Evolutionary conservation across 1,140 invertebrate genomes (phyloP).

Genomic region (Metopolophium dirhodum): DNA sequence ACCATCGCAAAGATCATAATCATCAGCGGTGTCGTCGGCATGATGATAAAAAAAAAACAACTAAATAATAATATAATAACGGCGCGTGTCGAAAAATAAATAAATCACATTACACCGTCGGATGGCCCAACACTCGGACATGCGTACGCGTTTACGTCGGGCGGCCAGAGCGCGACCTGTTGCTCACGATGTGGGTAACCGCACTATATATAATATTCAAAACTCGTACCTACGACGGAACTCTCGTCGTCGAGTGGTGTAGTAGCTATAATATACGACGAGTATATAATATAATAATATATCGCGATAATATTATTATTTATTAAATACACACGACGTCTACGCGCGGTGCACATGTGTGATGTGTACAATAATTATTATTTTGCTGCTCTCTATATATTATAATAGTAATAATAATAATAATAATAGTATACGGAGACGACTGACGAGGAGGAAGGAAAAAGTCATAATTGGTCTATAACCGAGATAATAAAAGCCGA

Average conservation of each 20-base stretch:
- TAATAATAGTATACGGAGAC: background rate
- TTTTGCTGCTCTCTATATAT: background rate
- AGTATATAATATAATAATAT: background rate
- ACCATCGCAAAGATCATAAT: background rate
- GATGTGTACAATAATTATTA: background rate
- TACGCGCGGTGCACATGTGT: background rate
- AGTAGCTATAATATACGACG: background rate
- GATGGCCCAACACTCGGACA: background rate
- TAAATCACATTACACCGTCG: background rate
- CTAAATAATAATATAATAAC: background rate
- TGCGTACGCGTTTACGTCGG: background rate
- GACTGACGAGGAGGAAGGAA: background rate
- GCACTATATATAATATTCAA: background rate
- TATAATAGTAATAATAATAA: background rate
- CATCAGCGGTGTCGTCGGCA: background rate
- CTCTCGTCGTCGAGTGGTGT: background rate
- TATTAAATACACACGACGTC: background rate
- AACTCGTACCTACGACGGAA: background rate
- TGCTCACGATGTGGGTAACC: background rate
- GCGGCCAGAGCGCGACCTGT: background rate
- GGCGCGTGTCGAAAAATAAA: background rate
- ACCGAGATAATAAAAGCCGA: background rate
- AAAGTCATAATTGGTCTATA: background rate
- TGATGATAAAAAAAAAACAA: background rate
- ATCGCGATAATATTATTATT: conserved; percentile 1